These are phyloP conservation scores for Samia ricini DNA, from an alignment of 1,140 invertebrate genomes.

Conservation along the genomic window DNA sequence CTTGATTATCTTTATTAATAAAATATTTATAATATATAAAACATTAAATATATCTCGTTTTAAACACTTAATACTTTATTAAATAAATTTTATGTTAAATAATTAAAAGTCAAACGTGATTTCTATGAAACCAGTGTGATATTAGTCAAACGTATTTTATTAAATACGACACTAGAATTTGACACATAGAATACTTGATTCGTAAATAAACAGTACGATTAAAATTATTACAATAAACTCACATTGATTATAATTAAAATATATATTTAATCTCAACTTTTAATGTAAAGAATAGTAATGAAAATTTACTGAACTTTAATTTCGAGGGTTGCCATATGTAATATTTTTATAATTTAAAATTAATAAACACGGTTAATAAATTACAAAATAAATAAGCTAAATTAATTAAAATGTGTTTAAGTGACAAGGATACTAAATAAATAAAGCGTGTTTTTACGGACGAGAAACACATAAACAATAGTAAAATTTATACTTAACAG, in stretches of 20 bases:
- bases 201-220: conserved; percentile 25
- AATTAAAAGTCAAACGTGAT: conserved; percentile 34
- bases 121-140: conserved; percentile 51
- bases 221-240: background rate
- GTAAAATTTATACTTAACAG: background rate
- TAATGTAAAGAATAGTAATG: conserved; percentile 16
- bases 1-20: conserved; percentile 37
- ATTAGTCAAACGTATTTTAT: conserved; percentile 32
- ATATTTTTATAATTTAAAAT: background rate
- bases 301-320: background rate
- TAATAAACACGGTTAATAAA: background rate
- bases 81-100: conserved; percentile 27
- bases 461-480: background rate
- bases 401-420: too few relatives aligned
- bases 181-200: conserved; percentile 29
- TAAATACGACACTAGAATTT: conserved; percentile 26
- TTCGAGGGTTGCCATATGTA: background rate
- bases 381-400: background rate
- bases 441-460: background rate
- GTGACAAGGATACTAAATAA: too few relatives aligned
- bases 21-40: conserved; percentile 24
- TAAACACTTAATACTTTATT: conserved; percentile 13
- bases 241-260: conserved; percentile 6
- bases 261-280: conserved; percentile 23
- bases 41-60: conserved; percentile 23